Conservation (phyloP, 2,113 vertebrate genomes). For the Halichoeres trimaculatus region DNA sequence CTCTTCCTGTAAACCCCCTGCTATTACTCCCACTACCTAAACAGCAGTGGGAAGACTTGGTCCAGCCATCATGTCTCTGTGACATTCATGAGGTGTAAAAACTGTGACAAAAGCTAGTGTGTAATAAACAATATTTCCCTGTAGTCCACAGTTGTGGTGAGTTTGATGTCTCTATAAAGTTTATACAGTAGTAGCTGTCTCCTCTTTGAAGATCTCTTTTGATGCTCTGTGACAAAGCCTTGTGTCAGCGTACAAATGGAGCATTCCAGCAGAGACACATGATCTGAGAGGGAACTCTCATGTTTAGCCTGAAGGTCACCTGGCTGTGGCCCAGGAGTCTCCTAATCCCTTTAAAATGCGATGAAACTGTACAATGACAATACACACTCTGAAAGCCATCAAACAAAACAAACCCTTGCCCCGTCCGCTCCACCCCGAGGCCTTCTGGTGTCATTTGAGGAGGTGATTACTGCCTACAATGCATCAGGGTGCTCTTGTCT, state of each 20-base stretch:
- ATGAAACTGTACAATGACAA: constrained; percentile 46
- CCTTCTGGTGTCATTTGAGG: constrained; percentile 39
- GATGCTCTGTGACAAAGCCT: too few relatives aligned
- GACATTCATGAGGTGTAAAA: too few relatives aligned
- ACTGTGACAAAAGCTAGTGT: too few relatives aligned
- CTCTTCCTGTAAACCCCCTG: too few relatives aligned
- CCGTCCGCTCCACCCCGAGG: constrained; percentile 19
- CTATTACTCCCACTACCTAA: too few relatives aligned
- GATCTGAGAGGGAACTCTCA: not conserved
- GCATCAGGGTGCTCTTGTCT: constrained; percentile 54
- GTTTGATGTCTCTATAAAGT: too few relatives aligned
- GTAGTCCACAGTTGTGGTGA: too few relatives aligned
- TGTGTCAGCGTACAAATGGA: not conserved
- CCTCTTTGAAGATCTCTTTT: too few relatives aligned
- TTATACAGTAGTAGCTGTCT: too few relatives aligned
- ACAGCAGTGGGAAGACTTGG: too few relatives aligned
- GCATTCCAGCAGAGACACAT: constrained; percentile 2
- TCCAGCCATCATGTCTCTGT: too few relatives aligned
- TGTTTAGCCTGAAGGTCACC: constrained; percentile 36
- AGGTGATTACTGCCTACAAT: constrained; percentile 60
- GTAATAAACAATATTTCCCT: too few relatives aligned
- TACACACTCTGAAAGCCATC: constrained; percentile 41
- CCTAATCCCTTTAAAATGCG: constrained; percentile 41
- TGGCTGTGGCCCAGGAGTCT: constrained; percentile 26
- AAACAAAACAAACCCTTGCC: constrained; percentile 41